Evolutionary conservation across 64 coral and sea anemone species (phyloP).

Genomic region (Catalaphyllia jardinei): DNA sequence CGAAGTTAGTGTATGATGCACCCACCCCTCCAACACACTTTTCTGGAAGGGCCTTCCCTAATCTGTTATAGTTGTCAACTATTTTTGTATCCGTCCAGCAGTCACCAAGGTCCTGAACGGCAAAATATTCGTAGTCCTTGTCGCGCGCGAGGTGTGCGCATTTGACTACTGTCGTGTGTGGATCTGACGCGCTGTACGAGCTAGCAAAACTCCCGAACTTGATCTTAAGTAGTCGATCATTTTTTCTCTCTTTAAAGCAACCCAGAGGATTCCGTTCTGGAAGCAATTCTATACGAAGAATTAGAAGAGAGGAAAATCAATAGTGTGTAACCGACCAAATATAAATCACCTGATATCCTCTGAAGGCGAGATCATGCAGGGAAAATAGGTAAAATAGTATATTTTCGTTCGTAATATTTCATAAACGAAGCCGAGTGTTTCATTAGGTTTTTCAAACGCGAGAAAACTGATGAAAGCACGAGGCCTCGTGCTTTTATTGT

Average conservation of each 20-base stretch:
- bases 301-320: too few species aligned
- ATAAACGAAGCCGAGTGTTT: too few species aligned
- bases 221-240: not conserved
- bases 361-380: too few species aligned
- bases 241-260: not conserved
- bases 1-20: not conserved
- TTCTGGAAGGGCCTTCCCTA: not conserved
- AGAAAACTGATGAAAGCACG: too few species aligned
- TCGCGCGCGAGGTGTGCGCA: slow-evolving; percentile 15
- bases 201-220: not conserved
- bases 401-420: too few species aligned
- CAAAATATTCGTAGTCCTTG: slow-evolving; percentile 30
- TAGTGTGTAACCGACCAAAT: too few species aligned
- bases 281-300: not conserved
- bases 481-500: too few species aligned
- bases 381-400: too few species aligned
- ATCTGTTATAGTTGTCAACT: not conserved
- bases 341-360: too few species aligned
- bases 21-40: slow-evolving; percentile 29
- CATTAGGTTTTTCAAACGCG: too few species aligned
- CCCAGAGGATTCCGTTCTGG: not conserved
- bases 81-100: not conserved
- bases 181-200: not conserved
- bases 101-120: slow-evolving; percentile 1
- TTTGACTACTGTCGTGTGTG: not conserved